Percentiles rank a stretch among this genome's conserved stretches.
These are phyloP conservation scores for Colostygia pectinataria DNA, from an alignment of 2,888 invertebrate genomes.

Conservation along the genomic window DNA sequence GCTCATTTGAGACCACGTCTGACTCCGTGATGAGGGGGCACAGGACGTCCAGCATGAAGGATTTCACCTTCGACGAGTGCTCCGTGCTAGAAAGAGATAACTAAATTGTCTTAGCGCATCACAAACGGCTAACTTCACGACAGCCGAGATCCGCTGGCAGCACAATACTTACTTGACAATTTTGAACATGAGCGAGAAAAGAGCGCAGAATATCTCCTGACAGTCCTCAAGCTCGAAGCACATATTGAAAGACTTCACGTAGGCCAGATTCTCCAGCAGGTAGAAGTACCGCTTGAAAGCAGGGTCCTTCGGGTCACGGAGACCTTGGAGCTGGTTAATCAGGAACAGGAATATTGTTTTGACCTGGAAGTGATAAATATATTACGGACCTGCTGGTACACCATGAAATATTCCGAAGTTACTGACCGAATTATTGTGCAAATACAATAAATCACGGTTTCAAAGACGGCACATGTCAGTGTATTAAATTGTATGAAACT, in stretches of 20 bases:
- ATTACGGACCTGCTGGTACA: no score
- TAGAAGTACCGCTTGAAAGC: slow-evolving; percentile 99
- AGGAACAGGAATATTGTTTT: slow-evolving; percentile 96
- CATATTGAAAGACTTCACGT: slow-evolving; percentile 99
- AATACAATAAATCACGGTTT: no score
- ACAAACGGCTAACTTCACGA: no score
- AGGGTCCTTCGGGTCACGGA: slow-evolving; percentile 98
- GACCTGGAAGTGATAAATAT: slow-evolving; percentile 51
- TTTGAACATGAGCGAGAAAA: slow-evolving; percentile 97
- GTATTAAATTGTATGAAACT: no score
- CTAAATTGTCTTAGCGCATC: neutral
- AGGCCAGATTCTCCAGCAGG: slow-evolving; percentile 97
- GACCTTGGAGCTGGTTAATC: slow-evolving; percentile 95
- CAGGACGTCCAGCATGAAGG: slow-evolving; percentile 97
- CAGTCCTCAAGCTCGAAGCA: slow-evolving; percentile 99
- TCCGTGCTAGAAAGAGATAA: slow-evolving; percentile 87
- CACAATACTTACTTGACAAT: slow-evolving; percentile 93
- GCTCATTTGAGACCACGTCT: slow-evolving; percentile 96
- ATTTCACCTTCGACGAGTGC: slow-evolving; percentile 97
- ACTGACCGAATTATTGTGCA: no score
- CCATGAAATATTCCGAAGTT: no score
- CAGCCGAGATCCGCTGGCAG: no score
- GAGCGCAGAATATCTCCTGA: slow-evolving; percentile 96
- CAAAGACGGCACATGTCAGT: no score
- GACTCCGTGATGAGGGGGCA: slow-evolving; percentile 97